phyloP scores from a whole-genome alignment of 2,113 vertebrate species.

The Podiceps cristatus region DNA sequence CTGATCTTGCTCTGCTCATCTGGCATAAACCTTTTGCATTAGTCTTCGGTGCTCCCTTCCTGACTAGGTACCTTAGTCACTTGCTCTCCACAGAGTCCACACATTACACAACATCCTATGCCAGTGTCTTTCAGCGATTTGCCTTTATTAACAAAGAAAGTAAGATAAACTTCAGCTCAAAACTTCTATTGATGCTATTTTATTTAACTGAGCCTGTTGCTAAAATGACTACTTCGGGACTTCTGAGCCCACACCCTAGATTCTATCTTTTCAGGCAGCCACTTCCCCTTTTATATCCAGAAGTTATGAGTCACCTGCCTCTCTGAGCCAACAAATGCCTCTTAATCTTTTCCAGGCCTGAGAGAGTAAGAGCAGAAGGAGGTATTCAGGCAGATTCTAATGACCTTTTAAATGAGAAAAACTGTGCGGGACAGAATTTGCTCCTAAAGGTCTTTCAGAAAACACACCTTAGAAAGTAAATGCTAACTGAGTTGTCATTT shows the following conservation, averaged over 20 bases:
- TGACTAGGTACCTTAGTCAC: not conserved
- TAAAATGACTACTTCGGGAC: slow-evolving; percentile 14
- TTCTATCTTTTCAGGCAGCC: slow-evolving; percentile 42
- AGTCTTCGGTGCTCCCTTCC: not conserved
- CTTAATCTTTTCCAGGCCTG: slow-evolving; percentile 46
- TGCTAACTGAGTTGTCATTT: slow-evolving; percentile 24
- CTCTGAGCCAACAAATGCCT: slow-evolving; percentile 2
- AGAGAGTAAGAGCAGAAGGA: slow-evolving; percentile 21
- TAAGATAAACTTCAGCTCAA: not conserved
- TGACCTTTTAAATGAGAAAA: slow-evolving; percentile 26
- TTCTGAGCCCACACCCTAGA: slow-evolving; percentile 20
- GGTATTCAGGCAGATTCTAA: not conserved
- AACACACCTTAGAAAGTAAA: not conserved
- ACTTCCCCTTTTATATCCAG: slow-evolving; percentile 25
- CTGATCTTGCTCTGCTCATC: not conserved
- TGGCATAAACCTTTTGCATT: not conserved
- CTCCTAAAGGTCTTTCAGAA: slow-evolving; percentile 23
- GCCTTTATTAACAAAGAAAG: not conserved
- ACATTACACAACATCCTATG: not conserved
- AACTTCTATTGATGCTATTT: not conserved
- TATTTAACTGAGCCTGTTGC: slow-evolving; percentile 22
- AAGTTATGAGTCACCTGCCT: slow-evolving; percentile 49
- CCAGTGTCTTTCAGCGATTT: not conserved
- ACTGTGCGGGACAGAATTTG: not conserved
- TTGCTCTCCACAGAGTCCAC: not conserved